phyloP scores from a whole-genome alignment of 2,797 vertebrate genomes.

The Pseudochaenichthys georgianus region DNA sequence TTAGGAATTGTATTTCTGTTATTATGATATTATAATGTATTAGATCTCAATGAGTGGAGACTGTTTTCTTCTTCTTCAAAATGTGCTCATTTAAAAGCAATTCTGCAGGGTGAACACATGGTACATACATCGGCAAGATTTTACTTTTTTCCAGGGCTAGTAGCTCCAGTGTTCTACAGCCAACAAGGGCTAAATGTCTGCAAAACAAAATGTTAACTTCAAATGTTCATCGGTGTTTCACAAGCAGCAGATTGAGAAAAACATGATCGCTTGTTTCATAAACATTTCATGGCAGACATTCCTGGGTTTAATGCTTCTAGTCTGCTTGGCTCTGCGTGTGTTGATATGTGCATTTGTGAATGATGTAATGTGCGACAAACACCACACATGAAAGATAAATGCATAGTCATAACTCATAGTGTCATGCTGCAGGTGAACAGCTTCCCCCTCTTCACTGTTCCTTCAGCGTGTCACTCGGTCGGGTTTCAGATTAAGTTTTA shows the following conservation, averaged over 20 bases:
- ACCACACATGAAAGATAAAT: constrained; percentile 33
- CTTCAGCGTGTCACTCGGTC: constrained; percentile 44
- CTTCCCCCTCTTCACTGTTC: constrained; percentile 36
- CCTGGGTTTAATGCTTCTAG: background rate
- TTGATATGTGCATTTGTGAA: background rate
- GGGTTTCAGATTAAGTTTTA: constrained; percentile 64
- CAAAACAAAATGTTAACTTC: background rate
- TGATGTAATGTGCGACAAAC: constrained; percentile 26
- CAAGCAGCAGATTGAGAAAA: constrained; percentile 6
- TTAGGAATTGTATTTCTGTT: no score
- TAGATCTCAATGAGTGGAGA: no score
- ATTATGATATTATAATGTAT: no score
- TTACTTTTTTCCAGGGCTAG: background rate
- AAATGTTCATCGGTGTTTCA: background rate
- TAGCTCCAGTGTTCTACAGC: background rate
- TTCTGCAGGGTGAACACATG: no score
- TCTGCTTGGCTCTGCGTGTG: background rate
- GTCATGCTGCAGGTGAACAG: constrained; percentile 43
- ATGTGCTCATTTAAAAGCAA: no score
- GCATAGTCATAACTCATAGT: constrained; percentile 45
- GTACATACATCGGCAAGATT: background rate
- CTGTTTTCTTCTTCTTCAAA: no score
- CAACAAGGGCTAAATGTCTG: background rate
- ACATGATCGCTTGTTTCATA: background rate
- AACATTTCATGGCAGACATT: background rate